Evolutionary conservation across 2,113 vertebrate species (phyloP), one percentile per base, ranked within the genome.

Genomic region (Marmota flaviventris): DNA sequence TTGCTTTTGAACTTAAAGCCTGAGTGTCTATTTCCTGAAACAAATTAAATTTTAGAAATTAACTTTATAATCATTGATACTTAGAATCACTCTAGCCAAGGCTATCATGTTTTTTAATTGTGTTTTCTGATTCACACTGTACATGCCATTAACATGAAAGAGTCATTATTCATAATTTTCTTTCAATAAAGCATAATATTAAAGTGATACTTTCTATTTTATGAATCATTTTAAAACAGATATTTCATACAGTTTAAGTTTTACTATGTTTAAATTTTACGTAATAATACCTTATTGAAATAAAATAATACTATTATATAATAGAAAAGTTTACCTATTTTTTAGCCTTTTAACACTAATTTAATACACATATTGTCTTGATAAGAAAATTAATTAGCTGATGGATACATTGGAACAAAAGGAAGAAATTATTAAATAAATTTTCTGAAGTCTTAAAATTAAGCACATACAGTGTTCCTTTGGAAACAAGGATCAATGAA

Each of bases 21-120:
- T 72, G 45, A 95, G 29, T 86, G 39, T 86, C 45, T 14, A 73
- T 6, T 37, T 72, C 34, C 16, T 89, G 8, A 32, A n/a, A 37
- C 42, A 89, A 97, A 61, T 83, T 37, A 87, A 96, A 95, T 83
- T 79, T 39, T 67, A 94, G 8, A 94, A 97, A 93, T 32, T 58
- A 86, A 88, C 29, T 32, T 61, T 94, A 77, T 89, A 4, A 4
- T 87, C 39, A 87, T 10, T 79, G 42, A 51, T 18, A 92, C 76
- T 70, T 72, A 89, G 69, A 8, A 89, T 11, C 13, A 82, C 0
- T 82, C n/a, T 51, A 13, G 8, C 32, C 56, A 86, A 82, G 37
- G 9, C 22, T 75, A 65, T 9, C 0, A 34, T 18, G 32, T 14
- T 88, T 88, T 86, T 88, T 22, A 51, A 45, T 51, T 29, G 0